These are phyloP conservation scores for Xerus inauris DNA, from an alignment of 2,113 vertebrate species.

Conservation along the genomic window DNA sequence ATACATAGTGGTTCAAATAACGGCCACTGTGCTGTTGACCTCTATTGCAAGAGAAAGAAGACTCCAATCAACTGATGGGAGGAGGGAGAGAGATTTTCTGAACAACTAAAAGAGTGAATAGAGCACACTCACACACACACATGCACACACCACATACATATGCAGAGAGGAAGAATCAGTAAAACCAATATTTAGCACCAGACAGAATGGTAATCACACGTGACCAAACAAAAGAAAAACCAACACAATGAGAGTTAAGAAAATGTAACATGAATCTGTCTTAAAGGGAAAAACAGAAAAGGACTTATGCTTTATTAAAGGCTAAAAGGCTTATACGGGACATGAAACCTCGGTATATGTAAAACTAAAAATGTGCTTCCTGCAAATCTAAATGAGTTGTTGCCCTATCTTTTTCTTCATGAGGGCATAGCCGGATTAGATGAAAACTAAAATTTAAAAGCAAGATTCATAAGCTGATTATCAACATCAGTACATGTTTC, in stretches of 20 bases:
- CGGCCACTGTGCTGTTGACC: neutral
- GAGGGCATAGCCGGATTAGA: neutral
- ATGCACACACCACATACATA: neutral
- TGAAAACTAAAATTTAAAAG: neutral
- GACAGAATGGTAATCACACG: neutral
- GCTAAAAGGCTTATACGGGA: neutral
- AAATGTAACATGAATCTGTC: neutral
- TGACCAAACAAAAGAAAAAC: neutral
- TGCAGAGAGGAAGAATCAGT: neutral
- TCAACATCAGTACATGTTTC: neutral
- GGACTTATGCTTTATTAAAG: neutral
- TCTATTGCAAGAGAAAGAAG: neutral
- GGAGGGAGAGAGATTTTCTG: neutral
- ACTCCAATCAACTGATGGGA: neutral
- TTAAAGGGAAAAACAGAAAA: neutral
- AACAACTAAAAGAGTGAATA: neutral
- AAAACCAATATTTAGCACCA: neutral
- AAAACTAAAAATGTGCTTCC: neutral
- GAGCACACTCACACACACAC: neutral
- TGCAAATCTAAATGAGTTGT: neutral
- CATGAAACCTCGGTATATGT: neutral
- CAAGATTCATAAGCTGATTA: neutral
- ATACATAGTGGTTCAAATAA: neutral
- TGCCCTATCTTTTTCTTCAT: neutral
- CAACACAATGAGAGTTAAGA: neutral